Base-by-base conservation (phyloP, 2,797 vertebrate genomes). In the Sarcoramphus papa region DNA sequence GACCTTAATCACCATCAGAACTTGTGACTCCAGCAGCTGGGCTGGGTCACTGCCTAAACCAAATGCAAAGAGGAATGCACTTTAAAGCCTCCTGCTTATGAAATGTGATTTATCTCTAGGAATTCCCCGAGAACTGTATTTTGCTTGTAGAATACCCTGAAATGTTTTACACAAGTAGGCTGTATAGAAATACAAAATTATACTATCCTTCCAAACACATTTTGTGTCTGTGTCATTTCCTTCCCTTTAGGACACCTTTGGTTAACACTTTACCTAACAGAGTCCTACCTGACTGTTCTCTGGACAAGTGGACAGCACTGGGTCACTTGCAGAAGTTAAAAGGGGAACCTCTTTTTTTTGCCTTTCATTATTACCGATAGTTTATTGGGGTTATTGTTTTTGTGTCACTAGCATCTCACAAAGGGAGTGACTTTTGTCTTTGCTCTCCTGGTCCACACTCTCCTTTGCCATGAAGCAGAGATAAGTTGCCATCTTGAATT, bases 131-230 rank as follows among this genome's bases (percentile, higher is more conserved):
- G 68, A 54, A 85, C 35, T 96, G 41, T 81, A 27, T 67, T 79
- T 63, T 89, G 50, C 74, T 95, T 94, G 24, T 90, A 88, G 93
- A 95, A 83, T 70, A 60, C 27, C 19, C 24, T 57, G 43, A 74
- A 63, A 85, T 79, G 53, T 90, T 96, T 96, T 86, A 88, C 57
- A 57, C 40, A 31, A 69, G 69, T 59, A 50, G 16, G 24, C 70
- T 97, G 69, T 91, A 81, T 54, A 91, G 86, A 96, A 94, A 86
- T 77, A 35, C 30, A 84, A 94, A 92, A 95, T 93, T 95, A 92
- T 90, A 96, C 85, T 95, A 27, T 87, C 90, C 79, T 76, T 92
- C 72, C 65, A 95, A 97, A 93, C 80, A 70, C 59, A 8, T 91
- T 93, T 91, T 84, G 74, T 94, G 35, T 63, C 30, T 89, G 16